Conservation (phyloP, 1,140 invertebrate genomes). For the Andricus grossulariae region DNA sequence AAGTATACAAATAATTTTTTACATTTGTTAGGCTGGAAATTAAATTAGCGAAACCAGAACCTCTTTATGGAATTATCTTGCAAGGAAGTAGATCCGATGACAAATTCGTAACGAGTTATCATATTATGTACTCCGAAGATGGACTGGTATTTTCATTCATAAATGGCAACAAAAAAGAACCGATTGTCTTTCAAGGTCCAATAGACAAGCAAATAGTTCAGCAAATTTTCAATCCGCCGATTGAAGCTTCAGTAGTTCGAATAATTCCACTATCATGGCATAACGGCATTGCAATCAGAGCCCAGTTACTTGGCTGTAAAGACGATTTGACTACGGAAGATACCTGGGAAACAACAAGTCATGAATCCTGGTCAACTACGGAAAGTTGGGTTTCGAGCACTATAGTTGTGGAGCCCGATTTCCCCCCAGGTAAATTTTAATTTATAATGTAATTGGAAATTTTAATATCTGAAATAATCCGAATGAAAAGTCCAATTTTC, state of each 20-base stretch:
- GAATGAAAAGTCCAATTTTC: not conserved
- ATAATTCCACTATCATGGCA: slow-evolving; percentile 87
- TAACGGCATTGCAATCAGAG: slow-evolving; percentile 82
- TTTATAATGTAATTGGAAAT: not conserved
- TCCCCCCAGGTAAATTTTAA: no score
- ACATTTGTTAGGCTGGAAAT: slow-evolving; percentile 77
- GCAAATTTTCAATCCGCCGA: slow-evolving; percentile 81
- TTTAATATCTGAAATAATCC: not conserved
- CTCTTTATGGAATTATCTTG: slow-evolving; percentile 84
- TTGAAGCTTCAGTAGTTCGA: slow-evolving; percentile 84
- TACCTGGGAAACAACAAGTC: not conserved
- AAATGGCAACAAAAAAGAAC: slow-evolving; percentile 54
- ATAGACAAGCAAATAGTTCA: slow-evolving; percentile 78
- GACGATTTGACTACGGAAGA: slow-evolving; percentile 49
- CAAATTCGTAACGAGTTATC: slow-evolving; percentile 86
- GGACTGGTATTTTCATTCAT: slow-evolving; percentile 78
- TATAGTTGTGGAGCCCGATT: no score
- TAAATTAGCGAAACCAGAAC: slow-evolving; percentile 78
- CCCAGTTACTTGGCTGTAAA: slow-evolving; percentile 86
- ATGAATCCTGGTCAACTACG: not conserved
- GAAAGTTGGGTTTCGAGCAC: not conserved
- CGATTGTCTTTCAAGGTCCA: slow-evolving; percentile 84
- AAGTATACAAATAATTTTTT: slow-evolving; percentile 6
- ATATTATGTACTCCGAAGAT: slow-evolving; percentile 83
- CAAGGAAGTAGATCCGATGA: slow-evolving; percentile 81